Conservation (phyloP, 30 jellyfish, hydroid and myxozoan species). For the Aurelia aurita complex sp. Pacific region DNA sequence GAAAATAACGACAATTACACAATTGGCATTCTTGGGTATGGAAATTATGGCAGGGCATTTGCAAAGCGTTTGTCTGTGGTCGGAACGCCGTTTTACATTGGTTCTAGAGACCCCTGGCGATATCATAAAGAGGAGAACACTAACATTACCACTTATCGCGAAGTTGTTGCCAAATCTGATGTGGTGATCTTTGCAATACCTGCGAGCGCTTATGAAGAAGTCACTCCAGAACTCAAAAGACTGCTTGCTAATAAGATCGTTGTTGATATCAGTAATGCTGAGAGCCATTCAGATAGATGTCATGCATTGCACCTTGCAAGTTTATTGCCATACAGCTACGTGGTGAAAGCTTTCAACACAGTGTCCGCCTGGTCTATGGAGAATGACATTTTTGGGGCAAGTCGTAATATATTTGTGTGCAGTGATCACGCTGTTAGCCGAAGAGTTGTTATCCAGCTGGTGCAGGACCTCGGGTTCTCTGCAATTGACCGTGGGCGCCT, state of each 20-base stretch:
- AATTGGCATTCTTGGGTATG: constrained; percentile 71
- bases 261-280: constrained; percentile 81
- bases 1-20: background rate
- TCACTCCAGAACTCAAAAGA: constrained; percentile 13
- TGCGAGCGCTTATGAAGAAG: constrained; percentile 36
- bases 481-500: constrained; percentile 86
- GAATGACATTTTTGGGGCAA: constrained; percentile 71
- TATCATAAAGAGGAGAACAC: constrained; percentile 5
- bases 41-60: constrained; percentile 81
- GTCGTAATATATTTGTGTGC: constrained; percentile 68
- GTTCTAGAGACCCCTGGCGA: constrained; percentile 36
- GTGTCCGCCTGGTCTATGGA: constrained; percentile 85
- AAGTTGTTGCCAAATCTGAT: constrained; percentile 55
- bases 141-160: constrained; percentile 36
- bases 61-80: constrained; percentile 47
- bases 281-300: constrained; percentile 40
- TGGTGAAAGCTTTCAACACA: constrained; percentile 85
- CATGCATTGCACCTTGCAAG: constrained; percentile 70
- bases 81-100: constrained; percentile 41
- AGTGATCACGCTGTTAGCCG: constrained; percentile 53
- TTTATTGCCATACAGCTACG: constrained; percentile 50
- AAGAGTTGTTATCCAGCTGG: constrained; percentile 45
- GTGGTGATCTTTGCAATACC: constrained; percentile 71
- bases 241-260: constrained; percentile 59
- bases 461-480: constrained; percentile 75